These are phyloP conservation scores for Percopsis transmontana DNA, from an alignment of 2,113 vertebrate species.

Conservation along the genomic window DNA sequence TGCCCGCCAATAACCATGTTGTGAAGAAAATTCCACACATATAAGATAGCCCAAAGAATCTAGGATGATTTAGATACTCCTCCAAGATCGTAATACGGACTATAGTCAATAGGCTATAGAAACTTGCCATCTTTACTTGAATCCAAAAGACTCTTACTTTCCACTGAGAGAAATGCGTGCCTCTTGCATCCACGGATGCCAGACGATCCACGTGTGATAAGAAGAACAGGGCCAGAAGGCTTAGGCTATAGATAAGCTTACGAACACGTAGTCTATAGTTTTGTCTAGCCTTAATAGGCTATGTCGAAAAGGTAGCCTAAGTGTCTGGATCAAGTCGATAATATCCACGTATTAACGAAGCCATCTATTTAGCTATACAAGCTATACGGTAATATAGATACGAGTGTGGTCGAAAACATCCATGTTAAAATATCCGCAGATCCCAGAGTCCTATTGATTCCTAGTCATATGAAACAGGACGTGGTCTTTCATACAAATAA, in stretches of 20 bases:
- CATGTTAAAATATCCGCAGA: slow-evolving; percentile 68
- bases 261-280: slow-evolving; percentile 34
- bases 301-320: slow-evolving; percentile 44
- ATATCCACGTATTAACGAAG: slow-evolving; percentile 24
- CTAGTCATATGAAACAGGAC: slow-evolving; percentile 1
- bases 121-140: too few species aligned
- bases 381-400: not conserved
- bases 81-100: too few species aligned
- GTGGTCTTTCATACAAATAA: not conserved
- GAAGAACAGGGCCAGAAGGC: not conserved
- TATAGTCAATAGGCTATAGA: too few species aligned
- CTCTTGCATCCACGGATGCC: slow-evolving; percentile 38
- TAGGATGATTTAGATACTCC: too few species aligned
- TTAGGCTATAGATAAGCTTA: not conserved
- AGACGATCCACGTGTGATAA: slow-evolving; percentile 39
- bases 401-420: slow-evolving; percentile 43
- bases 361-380: slow-evolving; percentile 1
- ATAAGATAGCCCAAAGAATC: too few species aligned
- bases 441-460: slow-evolving; percentile 30
- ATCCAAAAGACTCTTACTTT: slow-evolving; percentile 61
- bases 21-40: too few species aligned
- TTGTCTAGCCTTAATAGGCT: slow-evolving; percentile 19
- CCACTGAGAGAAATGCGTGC: slow-evolving; percentile 18
- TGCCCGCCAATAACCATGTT: too few species aligned
- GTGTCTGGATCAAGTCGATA: slow-evolving; percentile 54